phyloP scores from a whole-genome alignment of 2,797 vertebrate genomes.

The Melanotaenia nigrans region DNA sequence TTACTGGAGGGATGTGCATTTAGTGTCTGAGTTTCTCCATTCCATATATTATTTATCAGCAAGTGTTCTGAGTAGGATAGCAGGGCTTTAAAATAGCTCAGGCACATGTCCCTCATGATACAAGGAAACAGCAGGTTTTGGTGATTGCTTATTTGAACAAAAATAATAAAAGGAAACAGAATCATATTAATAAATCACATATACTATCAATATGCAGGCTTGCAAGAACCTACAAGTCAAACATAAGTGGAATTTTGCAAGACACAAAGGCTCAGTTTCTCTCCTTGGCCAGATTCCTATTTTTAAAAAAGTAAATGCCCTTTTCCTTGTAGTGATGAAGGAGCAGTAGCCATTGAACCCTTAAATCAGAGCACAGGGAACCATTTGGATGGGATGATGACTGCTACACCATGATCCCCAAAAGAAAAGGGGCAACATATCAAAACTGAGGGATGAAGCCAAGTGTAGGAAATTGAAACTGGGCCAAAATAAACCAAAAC shows the following conservation, averaged over 20 bases:
- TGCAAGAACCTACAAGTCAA: conserved; percentile 10
- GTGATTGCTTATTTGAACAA: conserved; percentile 39
- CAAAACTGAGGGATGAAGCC: background rate
- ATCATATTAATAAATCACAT: conserved; percentile 23
- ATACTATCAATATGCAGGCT: conserved; percentile 5
- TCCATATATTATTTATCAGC: conserved; percentile 77
- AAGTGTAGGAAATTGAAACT: background rate
- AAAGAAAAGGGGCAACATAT: background rate
- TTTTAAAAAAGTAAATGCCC: too few species aligned
- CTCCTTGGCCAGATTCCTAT: background rate
- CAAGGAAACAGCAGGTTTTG: conserved; percentile 35
- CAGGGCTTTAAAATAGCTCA: conserved; percentile 53
- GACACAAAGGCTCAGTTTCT: background rate
- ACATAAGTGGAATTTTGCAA: background rate
- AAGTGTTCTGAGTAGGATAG: conserved; percentile 60
- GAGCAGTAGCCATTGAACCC: background rate
- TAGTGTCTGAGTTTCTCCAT: conserved; percentile 73
- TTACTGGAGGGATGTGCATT: conserved; percentile 66
- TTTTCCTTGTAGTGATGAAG: background rate
- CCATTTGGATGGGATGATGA: background rate
- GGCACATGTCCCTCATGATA: conserved; percentile 46
- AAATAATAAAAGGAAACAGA: conserved; percentile 32
- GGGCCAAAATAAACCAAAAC: conserved; percentile 36
- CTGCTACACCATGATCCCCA: background rate
- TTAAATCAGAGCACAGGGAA: background rate